These are phyloP conservation scores for Parazoanthus swiftii DNA, from an alignment of 92 coral and sea anemone genomes.

Conservation along the genomic window DNA sequence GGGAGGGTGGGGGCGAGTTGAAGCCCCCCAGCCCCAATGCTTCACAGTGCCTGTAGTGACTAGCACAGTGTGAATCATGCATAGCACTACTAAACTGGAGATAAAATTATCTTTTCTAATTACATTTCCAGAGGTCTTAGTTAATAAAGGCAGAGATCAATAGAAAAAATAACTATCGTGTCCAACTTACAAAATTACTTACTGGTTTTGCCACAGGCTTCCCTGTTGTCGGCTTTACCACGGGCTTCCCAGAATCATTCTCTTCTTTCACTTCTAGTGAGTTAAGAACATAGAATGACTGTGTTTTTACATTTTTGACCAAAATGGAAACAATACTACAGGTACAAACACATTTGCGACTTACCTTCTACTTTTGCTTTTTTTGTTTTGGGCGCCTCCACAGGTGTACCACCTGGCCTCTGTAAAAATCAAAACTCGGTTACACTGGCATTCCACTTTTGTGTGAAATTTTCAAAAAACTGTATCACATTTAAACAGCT, in stretches of 20 bases:
- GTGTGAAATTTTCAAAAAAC: neutral
- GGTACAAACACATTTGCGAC: too few species aligned
- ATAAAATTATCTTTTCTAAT: too few species aligned
- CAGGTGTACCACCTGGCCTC: neutral
- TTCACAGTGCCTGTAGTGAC: too few species aligned
- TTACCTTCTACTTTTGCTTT: conserved; percentile 20
- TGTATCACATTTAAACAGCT: neutral
- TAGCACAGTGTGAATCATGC: too few species aligned
- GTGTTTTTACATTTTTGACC: too few species aligned
- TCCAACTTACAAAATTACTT: neutral
- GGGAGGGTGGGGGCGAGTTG: too few species aligned
- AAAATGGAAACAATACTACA: neutral
- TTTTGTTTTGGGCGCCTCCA: neutral
- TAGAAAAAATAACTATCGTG: too few species aligned
- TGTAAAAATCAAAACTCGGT: neutral
- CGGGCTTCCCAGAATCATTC: neutral
- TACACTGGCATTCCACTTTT: neutral
- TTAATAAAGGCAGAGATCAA: too few species aligned
- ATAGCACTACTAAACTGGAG: too few species aligned
- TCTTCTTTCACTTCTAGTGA: neutral
- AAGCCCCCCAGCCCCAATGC: too few species aligned
- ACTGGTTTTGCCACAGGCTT: conserved; percentile 10
- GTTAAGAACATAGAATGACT: too few species aligned
- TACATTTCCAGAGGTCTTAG: too few species aligned
- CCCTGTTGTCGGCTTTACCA: neutral